phyloP scores from a whole-genome alignment of 2,113 vertebrate species.

The Bostrychus sinensis region DNA sequence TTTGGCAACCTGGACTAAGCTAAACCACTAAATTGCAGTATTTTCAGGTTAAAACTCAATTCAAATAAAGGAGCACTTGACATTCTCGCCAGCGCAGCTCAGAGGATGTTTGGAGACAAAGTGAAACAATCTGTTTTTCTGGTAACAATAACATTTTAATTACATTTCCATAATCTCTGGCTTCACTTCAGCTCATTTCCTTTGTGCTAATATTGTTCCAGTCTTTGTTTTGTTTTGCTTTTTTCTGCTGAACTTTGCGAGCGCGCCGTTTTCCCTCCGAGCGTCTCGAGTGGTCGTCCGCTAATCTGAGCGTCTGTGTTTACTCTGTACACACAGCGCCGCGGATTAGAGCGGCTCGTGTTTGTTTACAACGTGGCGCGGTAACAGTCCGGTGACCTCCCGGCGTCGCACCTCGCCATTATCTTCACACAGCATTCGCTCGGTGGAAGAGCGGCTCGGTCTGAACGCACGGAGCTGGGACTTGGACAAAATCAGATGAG shows the following conservation, averaged over 20 bases:
- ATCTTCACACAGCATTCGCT: conserved; percentile 18
- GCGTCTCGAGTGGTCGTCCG: conserved; percentile 15
- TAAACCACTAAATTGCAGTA: no score
- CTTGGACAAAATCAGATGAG: neutral
- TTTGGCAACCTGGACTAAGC: no score
- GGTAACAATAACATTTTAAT: neutral
- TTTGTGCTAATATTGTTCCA: neutral
- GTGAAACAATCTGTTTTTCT: neutral
- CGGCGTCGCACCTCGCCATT: conserved; percentile 4
- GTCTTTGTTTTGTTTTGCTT: conserved; percentile 25
- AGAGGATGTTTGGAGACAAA: neutral
- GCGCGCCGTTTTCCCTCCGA: conserved; percentile 2
- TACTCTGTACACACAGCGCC: conserved; percentile 3
- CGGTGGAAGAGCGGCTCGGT: neutral
- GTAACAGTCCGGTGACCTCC: conserved; percentile 19
- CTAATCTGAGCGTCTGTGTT: conserved; percentile 24
- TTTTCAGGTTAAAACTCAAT: no score
- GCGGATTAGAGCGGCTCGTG: conserved; percentile 5
- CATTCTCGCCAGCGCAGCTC: no score
- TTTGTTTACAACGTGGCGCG: conserved; percentile 18
- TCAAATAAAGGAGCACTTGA: no score
- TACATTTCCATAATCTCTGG: conserved; percentile 14
- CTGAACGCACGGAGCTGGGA: neutral
- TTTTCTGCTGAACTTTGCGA: conserved; percentile 10
- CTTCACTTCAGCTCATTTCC: neutral